A percentile compares a stretch with the other conserved stretches of the same genome.
Evolutionary conservation across 2,797 vertebrate species (phyloP).

Genomic region (Calcarius lapponicus): DNA sequence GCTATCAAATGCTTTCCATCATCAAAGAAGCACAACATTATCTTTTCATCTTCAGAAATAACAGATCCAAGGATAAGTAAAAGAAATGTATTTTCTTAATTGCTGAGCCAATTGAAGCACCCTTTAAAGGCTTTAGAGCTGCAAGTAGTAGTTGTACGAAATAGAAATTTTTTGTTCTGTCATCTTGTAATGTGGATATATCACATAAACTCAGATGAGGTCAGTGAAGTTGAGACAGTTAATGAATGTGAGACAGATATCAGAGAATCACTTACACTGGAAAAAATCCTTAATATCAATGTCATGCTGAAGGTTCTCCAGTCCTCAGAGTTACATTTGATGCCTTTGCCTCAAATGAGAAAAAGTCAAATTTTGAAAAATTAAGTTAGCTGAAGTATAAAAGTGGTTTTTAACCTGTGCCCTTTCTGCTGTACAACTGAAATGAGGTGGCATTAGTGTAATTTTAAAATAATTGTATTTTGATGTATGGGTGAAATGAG

Average conservation of each 20-base stretch:
- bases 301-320: neutral
- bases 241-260: neutral
- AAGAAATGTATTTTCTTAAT: neutral
- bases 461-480: constrained; percentile 31
- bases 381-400: neutral
- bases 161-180: neutral
- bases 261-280: neutral
- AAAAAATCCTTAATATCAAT: neutral
- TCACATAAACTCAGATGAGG: neutral
- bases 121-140: neutral
- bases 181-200: neutral
- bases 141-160: neutral
- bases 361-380: neutral
- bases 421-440: neutral
- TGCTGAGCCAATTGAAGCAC: neutral
- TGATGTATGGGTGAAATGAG: constrained; percentile 22
- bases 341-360: neutral
- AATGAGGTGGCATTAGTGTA: neutral
- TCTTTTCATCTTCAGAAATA: constrained; percentile 13
- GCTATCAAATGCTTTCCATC: neutral
- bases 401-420: constrained; percentile 9
- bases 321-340: neutral
- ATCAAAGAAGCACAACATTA: neutral
- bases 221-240: neutral
- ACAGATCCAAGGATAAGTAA: neutral